Percentiles rank a stretch among this genome's conserved stretches.
These are phyloP conservation scores for Stenotaenia linearis DNA, from an alignment of 2,888 invertebrate genomes.

Conservation along the genomic window DNA sequence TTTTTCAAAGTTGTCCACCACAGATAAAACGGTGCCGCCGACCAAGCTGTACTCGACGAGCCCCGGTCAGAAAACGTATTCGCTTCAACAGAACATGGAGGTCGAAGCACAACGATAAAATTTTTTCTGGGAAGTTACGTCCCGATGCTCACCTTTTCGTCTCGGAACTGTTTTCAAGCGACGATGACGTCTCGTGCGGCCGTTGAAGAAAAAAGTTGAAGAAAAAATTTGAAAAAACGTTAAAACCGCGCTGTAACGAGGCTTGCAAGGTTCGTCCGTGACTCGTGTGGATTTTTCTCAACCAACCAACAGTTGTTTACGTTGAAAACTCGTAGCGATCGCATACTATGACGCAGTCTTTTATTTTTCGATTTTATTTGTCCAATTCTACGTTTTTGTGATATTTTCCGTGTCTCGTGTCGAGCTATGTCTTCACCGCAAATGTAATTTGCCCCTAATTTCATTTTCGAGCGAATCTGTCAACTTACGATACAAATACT, in stretches of 20 bases:
- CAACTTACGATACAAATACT: neutral
- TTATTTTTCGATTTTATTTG: too few species aligned
- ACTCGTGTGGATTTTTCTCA: too few species aligned
- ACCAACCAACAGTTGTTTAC: too few species aligned
- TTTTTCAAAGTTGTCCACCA: constrained; percentile 79
- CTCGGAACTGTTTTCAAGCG: neutral
- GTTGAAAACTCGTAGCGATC: too few species aligned
- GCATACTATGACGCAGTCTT: too few species aligned
- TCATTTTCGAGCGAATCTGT: neutral
- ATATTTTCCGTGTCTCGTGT: too few species aligned
- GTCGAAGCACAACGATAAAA: constrained; percentile 33
- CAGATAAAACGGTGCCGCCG: constrained; percentile 44
- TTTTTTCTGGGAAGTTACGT: neutral
- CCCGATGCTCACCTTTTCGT: neutral
- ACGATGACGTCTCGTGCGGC: neutral
- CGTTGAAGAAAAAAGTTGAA: too few species aligned
- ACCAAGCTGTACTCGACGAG: constrained; percentile 46
- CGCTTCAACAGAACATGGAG: constrained; percentile 40
- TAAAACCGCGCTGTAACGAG: too few species aligned
- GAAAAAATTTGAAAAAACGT: too few species aligned
- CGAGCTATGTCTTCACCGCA: too few species aligned
- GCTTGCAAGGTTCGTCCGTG: too few species aligned
- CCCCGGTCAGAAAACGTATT: constrained; percentile 49
- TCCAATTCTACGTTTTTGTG: too few species aligned
- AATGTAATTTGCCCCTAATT: neutral